phyloP scores from a whole-genome alignment of 2,113 vertebrate species.

The Oceanites oceanicus region DNA sequence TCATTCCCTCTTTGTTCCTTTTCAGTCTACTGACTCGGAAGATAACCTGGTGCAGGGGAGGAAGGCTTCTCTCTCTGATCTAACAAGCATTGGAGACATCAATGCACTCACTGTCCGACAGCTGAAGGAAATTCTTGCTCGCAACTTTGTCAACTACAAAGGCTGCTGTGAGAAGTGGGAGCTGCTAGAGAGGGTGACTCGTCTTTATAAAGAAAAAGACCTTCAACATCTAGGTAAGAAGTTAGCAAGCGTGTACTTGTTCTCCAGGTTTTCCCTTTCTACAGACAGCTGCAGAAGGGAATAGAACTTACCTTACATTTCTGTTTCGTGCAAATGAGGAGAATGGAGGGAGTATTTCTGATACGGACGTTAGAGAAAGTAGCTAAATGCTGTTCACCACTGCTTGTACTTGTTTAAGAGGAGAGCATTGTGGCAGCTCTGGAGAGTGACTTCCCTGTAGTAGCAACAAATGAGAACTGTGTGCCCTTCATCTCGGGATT shows the following conservation, averaged over 20 bases:
- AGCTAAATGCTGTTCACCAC: neutral
- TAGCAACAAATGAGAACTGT: neutral
- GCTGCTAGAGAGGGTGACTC: conserved; percentile 90
- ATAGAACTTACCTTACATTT: fast-evolving
- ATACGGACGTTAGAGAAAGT: fast-evolving
- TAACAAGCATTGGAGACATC: conserved; percentile 82
- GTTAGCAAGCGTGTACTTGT: fast-evolving
- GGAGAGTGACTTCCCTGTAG: neutral
- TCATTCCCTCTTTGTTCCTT: neutral
- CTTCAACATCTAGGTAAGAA: conserved; percentile 82
- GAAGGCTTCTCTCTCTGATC: conserved; percentile 89
- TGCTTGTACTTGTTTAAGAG: neutral
- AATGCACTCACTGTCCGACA: conserved; percentile 88
- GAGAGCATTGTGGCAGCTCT: neutral
- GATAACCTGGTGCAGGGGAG: conserved; percentile 81
- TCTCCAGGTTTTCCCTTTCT: neutral
- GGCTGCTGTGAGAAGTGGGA: conserved; percentile 99
- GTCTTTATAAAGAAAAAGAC: conserved; percentile 88
- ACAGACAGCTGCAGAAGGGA: neutral
- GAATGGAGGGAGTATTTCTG: neutral
- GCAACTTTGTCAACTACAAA: conserved; percentile 97
- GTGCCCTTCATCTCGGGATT: neutral
- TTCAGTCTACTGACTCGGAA: conserved; percentile 83
- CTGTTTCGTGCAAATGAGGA: neutral
- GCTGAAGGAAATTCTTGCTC: conserved; percentile 93